Conservation (phyloP, 64 coral and sea anemone species). For the Stichodactyla helianthus region DNA sequence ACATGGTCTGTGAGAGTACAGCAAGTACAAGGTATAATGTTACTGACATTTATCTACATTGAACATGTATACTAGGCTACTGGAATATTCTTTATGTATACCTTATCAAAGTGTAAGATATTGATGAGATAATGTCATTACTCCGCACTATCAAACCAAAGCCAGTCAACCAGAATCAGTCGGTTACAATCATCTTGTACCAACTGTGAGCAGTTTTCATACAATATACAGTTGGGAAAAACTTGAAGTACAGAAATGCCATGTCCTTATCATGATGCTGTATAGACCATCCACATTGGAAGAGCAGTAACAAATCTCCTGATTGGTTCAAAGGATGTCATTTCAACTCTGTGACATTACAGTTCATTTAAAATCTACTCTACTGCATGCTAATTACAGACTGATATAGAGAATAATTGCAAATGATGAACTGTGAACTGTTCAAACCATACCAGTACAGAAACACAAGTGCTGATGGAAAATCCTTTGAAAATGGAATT, state of each 20-base stretch:
- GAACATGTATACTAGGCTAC: background rate
- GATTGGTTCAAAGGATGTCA: no score
- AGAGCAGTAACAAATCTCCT: no score
- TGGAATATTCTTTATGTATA: background rate
- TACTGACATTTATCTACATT: background rate
- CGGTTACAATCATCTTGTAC: no score
- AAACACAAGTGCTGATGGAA: background rate
- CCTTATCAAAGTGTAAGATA: no score
- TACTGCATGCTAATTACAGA: background rate
- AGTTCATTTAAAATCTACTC: no score
- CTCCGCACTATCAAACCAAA: background rate
- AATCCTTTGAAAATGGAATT: background rate
- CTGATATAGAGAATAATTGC: background rate
- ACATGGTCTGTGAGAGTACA: background rate
- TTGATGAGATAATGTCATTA: no score
- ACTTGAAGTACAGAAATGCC: no score
- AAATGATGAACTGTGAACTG: background rate
- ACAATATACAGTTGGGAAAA: no score
- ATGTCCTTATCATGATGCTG: no score
- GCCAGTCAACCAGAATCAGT: background rate
- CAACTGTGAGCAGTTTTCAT: no score
- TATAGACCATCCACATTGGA: no score
- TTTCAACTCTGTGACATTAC: no score
- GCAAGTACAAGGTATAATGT: background rate
- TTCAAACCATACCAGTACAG: background rate